These are phyloP conservation scores for Diplolepis rosae DNA, from an alignment of 2,888 invertebrate genomes.

Conservation along the genomic window DNA sequence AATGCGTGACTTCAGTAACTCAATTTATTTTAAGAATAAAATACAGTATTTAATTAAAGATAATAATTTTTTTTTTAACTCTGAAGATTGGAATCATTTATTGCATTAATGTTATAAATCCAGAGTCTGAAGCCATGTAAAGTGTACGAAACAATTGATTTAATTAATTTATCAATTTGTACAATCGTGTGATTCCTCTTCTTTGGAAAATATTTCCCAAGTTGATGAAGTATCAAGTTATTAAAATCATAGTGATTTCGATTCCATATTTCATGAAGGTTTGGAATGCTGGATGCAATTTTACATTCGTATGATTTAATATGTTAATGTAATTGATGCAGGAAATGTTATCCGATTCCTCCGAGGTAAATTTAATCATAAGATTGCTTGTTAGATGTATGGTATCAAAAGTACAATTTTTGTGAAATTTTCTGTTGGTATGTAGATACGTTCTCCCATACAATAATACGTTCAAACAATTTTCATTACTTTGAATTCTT, in stretches of 20 bases:
- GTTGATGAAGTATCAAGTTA: too few relatives aligned
- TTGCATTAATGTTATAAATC: too few relatives aligned
- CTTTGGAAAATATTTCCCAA: too few relatives aligned
- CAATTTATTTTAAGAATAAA: too few relatives aligned
- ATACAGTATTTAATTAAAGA: too few relatives aligned
- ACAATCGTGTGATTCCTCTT: not conserved
- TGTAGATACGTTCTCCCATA: not conserved
- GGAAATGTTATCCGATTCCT: conserved; percentile 16
- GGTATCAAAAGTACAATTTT: not conserved
- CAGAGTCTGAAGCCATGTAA: too few relatives aligned
- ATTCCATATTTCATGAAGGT: not conserved
- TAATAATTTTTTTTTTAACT: too few relatives aligned
- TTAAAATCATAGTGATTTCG: too few relatives aligned
- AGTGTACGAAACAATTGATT: too few relatives aligned
- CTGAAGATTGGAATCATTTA: too few relatives aligned
- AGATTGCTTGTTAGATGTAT: conserved; percentile 22
- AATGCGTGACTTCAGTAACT: too few relatives aligned
- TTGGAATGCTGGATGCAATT: not conserved
- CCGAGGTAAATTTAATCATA: conserved; percentile 20
- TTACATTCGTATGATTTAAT: conserved; percentile 11
- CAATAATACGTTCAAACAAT: not conserved
- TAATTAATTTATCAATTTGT: too few relatives aligned
- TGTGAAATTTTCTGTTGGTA: conserved; percentile 1
- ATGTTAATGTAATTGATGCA: conserved; percentile 15
- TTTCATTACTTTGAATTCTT: not conserved